Percentiles rank a stretch among this genome's conserved stretches.
Conservation (phyloP, 1,140 invertebrate genomes). For the Temnothorax curvispinosus region DNA sequence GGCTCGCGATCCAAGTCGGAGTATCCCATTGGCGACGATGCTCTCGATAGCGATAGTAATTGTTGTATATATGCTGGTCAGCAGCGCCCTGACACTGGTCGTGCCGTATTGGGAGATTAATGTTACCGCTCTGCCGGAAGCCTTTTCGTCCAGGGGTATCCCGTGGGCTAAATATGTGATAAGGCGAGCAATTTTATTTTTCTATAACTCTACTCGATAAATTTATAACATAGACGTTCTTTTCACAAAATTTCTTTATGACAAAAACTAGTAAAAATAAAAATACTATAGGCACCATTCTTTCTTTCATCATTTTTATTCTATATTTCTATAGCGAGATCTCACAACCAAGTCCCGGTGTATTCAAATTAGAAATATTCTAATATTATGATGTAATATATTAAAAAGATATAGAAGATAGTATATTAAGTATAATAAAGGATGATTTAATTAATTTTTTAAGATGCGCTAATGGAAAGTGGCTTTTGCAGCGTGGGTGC, state of each 20-base stretch:
- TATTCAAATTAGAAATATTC: background rate
- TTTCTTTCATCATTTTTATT: background rate
- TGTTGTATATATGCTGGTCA: constrained; percentile 92
- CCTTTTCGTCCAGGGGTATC: constrained; percentile 90
- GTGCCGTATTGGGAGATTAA: constrained; percentile 92
- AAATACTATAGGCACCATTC: background rate
- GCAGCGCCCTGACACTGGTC: constrained; percentile 93
- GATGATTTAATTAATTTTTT: constrained; percentile 16
- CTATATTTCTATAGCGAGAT: background rate
- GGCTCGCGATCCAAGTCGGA: constrained; percentile 91
- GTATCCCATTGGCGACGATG: constrained; percentile 93
- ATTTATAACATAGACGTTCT: background rate
- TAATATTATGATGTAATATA: background rate
- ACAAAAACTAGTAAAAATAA: background rate
- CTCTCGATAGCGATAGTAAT: constrained; percentile 93
- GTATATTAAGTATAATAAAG: background rate
- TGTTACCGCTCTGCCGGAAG: constrained; percentile 93
- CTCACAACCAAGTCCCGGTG: background rate
- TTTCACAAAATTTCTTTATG: background rate
- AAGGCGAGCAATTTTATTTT: constrained; percentile 68
- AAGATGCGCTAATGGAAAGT: background rate
- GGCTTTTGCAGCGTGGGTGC: constrained; percentile 90
- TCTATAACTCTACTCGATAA: background rate
- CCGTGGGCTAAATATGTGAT: constrained; percentile 96
- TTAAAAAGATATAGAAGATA: background rate